Base-by-base conservation (phyloP, 2,797 vertebrate genomes). In the Schizopygopsis pylzovi region DNA sequence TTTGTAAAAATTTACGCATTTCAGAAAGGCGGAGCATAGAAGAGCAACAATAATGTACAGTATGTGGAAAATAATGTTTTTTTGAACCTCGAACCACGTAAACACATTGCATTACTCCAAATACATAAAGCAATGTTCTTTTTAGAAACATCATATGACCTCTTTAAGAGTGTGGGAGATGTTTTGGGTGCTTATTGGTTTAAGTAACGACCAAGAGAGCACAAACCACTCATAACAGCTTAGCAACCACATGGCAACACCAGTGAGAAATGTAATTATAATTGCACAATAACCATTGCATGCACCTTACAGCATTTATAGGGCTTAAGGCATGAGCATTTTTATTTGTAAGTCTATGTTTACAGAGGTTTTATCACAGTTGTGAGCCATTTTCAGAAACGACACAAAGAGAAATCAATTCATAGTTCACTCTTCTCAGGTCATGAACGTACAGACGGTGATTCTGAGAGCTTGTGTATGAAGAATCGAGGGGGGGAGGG, bases 391-490 rank as follows among this genome's bases (percentile, higher is more conserved):
- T 54, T 54, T 77, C 28, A 41, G 18, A 68, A 65, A 49, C 1
- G 16, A 28, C 65, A 33, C 67, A 81, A 13, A 39, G 52, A 86
- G 72, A 47, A 6, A 70, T 12, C 59, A 52, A 20, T 71, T 72
- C 33, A 77, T 72, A 78, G 25, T 20, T 78, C 20, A 13, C 37
- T 18, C 86, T 86, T 87, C 88, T 90, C 83, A 63, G 83, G 84
- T 92, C 91, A 92, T 92, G 88, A 91, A 92, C 89, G 86, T 90
- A 54, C 90, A 90, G 91, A 83, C 88, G 47, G 84, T 47, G 61
- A 79, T 72, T 61, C 43, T 88, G 54, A 47, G 80, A 45, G 41
- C 45, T 59, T 52, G 67, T 87, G 87, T 89, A 87, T 87, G 83
- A 81, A 88, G 86, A 82, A 84, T 77, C 41, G 81, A 78, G 88